A percentile compares a stretch with the other conserved stretches of the same genome.
phyloP scores from a whole-genome alignment of 2,797 vertebrate species.

The Naso thynnoides region DNA sequence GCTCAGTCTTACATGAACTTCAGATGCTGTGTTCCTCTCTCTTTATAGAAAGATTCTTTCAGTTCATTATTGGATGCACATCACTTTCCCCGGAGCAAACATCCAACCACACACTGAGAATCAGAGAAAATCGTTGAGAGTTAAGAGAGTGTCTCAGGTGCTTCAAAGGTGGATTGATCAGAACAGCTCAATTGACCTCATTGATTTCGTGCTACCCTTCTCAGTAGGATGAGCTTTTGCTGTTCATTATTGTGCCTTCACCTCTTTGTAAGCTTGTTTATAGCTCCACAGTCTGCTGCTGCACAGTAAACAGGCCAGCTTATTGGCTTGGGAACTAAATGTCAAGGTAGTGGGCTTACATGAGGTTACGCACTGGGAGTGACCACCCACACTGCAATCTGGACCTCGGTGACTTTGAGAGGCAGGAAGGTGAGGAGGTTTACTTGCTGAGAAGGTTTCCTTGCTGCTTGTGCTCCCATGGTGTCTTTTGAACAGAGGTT shows the following conservation, averaged over 20 bases:
- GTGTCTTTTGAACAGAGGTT: background rate
- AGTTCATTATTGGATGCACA: constrained; percentile 22
- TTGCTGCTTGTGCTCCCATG: background rate
- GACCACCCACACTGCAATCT: constrained; percentile 5
- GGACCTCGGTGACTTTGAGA: background rate
- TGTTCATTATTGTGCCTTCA: constrained; percentile 50
- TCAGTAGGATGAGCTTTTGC: constrained; percentile 17
- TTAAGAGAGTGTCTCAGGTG: constrained; percentile 38
- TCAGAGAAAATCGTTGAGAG: constrained; percentile 28
- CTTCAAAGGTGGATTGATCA: constrained; percentile 57
- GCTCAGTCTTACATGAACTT: background rate
- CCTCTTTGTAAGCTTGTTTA: constrained; percentile 33
- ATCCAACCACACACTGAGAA: background rate
- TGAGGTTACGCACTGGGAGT: background rate
- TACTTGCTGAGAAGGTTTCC: constrained; percentile 13
- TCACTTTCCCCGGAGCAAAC: background rate
- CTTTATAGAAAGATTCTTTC: constrained; percentile 6
- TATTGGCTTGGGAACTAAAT: constrained; percentile 15
- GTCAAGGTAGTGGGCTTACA: constrained; percentile 6
- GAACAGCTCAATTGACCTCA: constrained; percentile 38
- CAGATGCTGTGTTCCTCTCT: constrained; percentile 4
- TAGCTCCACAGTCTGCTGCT: background rate
- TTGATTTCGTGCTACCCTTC: constrained; percentile 48
- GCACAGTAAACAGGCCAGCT: constrained; percentile 14
- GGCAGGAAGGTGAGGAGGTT: background rate